A percentile compares a stretch with the other conserved stretches of the same genome.
Evolutionary conservation across 2,888 invertebrate genomes (phyloP).

Genomic region (Oxytorus armatus): DNA sequence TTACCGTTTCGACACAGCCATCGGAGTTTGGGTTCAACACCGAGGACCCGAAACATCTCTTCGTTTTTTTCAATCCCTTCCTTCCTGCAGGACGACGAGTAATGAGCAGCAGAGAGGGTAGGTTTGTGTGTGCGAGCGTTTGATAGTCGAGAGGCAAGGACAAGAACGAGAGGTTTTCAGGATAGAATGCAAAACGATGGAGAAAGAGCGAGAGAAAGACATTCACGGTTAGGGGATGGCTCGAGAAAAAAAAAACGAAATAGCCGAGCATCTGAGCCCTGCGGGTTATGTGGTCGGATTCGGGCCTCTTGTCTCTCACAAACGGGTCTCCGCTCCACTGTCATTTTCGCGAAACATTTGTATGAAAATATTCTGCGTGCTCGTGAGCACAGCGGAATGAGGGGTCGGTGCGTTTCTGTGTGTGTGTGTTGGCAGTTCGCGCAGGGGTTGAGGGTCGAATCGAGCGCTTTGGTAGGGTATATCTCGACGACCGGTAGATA

Average conservation of each 20-base stretch:
- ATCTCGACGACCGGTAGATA: slow-evolving; percentile 37
- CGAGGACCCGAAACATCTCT: not conserved
- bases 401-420: slow-evolving; percentile 34
- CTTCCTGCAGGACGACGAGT: slow-evolving; percentile 67
- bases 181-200: slow-evolving; percentile 35
- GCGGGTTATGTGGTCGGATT: slow-evolving; percentile 76
- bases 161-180: slow-evolving; percentile 56
- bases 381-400: slow-evolving; percentile 63
- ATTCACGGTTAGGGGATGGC: not conserved
- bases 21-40: slow-evolving; percentile 58
- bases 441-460: slow-evolving; percentile 41
- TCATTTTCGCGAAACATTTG: slow-evolving; percentile 79
- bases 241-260: slow-evolving; percentile 60
- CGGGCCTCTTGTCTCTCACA: slow-evolving; percentile 55
- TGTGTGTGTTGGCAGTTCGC: slow-evolving; percentile 50
- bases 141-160: slow-evolving; percentile 26
- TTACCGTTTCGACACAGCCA: slow-evolving; percentile 79
- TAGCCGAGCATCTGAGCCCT: slow-evolving; percentile 77
- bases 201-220: slow-evolving; percentile 31
- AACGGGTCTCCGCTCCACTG: slow-evolving; percentile 59
- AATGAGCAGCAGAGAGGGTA: slow-evolving; percentile 73
- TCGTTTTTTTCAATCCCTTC: slow-evolving; percentile 59
- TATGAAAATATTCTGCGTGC: slow-evolving; percentile 78
- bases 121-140: slow-evolving; percentile 45
- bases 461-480: slow-evolving; percentile 25